These are phyloP conservation scores for Heterodera carotae DNA, from an alignment of 1,140 invertebrate genomes.

Conservation along the genomic window DNA sequence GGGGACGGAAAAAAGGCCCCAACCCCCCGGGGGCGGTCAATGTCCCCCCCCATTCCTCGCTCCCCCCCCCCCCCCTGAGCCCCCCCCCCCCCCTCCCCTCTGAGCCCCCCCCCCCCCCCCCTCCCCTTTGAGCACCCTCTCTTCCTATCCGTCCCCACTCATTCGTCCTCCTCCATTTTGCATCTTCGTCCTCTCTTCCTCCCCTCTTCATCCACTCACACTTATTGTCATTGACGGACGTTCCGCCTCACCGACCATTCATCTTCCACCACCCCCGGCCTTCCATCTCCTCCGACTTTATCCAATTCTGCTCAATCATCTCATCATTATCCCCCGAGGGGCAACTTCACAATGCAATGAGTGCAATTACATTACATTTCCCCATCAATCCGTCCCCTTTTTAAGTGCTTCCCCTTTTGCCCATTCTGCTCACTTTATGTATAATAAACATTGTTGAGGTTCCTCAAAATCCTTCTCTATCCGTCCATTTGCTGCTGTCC, in stretches of 20 bases:
- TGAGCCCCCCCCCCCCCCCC: too few species aligned
- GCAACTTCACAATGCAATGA: neutral
- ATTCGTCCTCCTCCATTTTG: too few species aligned
- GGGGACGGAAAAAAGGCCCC: too few species aligned
- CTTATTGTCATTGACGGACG: constrained; percentile 1
- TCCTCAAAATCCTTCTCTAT: neutral
- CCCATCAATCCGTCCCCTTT: neutral
- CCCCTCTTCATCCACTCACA: too few species aligned
- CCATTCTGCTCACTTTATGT: neutral
- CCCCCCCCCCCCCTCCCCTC: too few species aligned
- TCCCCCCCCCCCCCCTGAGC: too few species aligned
- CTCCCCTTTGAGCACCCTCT: too few species aligned
- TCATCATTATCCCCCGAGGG: neutral
- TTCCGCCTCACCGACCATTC: neutral
- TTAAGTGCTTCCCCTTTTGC: neutral
- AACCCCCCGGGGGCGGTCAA: too few species aligned
- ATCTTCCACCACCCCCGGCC: neutral
- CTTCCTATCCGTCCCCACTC: too few species aligned
- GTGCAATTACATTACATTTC: constrained; percentile 3
- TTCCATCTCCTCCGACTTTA: neutral
- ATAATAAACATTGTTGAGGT: neutral
- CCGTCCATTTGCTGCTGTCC: neutral
- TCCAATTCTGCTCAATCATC: constrained; percentile 7
- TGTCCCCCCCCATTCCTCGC: too few species aligned
- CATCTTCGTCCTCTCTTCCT: too few species aligned